Conservation (phyloP, 2,113 vertebrate species). For the Menura novaehollandiae region DNA sequence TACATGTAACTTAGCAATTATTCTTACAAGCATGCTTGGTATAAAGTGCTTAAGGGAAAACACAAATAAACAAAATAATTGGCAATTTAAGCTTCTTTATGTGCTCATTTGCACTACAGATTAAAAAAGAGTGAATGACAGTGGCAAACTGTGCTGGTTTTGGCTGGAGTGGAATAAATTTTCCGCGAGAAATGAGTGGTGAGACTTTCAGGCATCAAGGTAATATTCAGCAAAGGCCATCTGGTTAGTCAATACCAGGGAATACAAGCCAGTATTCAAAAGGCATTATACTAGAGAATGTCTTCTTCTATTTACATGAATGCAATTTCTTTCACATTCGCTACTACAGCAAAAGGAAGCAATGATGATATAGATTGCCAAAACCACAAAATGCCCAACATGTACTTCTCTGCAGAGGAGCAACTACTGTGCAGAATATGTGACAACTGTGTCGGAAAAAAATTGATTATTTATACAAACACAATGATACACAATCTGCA, state of each 20-base stretch:
- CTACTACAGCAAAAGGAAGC: background rate
- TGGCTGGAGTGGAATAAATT: background rate
- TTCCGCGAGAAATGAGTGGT: background rate
- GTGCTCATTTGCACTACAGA: background rate
- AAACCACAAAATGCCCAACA: background rate
- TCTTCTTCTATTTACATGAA: background rate
- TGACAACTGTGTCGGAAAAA: background rate
- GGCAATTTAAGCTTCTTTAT: background rate
- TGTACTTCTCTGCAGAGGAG: background rate
- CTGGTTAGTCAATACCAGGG: background rate
- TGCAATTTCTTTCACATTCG: background rate
- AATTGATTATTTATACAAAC: background rate
- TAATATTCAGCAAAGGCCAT: background rate
- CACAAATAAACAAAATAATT: conserved; percentile 3
- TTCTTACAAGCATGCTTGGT: background rate
- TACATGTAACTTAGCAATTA: background rate
- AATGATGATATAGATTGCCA: background rate
- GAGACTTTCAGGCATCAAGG: no score
- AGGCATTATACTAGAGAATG: background rate
- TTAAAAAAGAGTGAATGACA: background rate
- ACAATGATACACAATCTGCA: background rate
- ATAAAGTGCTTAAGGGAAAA: background rate
- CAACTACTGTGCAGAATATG: background rate
- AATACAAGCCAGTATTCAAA: background rate
- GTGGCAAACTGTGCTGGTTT: background rate